Evolutionary conservation across 2,888 invertebrate species (phyloP).

Genomic region (Acanthosepion pharaonis): DNA sequence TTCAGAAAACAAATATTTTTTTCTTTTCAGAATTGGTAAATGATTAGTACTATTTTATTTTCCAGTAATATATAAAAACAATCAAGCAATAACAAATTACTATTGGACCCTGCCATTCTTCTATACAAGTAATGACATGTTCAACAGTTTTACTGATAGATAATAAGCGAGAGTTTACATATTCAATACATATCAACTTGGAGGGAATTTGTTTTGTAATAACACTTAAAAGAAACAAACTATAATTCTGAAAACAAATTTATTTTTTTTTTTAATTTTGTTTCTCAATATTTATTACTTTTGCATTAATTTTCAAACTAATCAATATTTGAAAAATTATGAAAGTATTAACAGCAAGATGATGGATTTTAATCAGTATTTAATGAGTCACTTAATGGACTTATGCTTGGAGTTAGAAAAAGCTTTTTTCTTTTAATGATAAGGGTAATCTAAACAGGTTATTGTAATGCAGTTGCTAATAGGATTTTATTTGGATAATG

Average conservation of each 20-base stretch:
- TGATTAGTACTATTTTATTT: not conserved
- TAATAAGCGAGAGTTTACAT: not conserved
- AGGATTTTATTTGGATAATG: not conserved
- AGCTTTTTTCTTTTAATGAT: not conserved
- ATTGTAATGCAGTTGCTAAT: not conserved
- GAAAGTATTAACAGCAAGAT: not conserved
- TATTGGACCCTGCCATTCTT: too few relatives aligned
- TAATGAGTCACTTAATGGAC: not conserved
- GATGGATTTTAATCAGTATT: not conserved
- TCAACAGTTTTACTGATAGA: not conserved
- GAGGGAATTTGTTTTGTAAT: too few relatives aligned
- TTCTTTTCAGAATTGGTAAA: not conserved
- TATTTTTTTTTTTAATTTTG: too few relatives aligned
- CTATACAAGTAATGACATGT: not conserved
- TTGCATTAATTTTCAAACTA: not conserved
- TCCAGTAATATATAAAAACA: not conserved
- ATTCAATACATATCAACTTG: not conserved
- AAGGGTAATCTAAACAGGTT: not conserved
- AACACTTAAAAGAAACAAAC: too few relatives aligned
- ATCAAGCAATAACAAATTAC: too few relatives aligned
- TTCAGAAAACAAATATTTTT: not conserved
- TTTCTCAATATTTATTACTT: too few relatives aligned
- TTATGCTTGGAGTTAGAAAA: not conserved
- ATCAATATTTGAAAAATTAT: not conserved
- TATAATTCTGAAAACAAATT: too few relatives aligned